These are phyloP conservation scores for Decapterus maruadsi DNA, from an alignment of 2,797 vertebrate genomes.

Conservation along the genomic window DNA sequence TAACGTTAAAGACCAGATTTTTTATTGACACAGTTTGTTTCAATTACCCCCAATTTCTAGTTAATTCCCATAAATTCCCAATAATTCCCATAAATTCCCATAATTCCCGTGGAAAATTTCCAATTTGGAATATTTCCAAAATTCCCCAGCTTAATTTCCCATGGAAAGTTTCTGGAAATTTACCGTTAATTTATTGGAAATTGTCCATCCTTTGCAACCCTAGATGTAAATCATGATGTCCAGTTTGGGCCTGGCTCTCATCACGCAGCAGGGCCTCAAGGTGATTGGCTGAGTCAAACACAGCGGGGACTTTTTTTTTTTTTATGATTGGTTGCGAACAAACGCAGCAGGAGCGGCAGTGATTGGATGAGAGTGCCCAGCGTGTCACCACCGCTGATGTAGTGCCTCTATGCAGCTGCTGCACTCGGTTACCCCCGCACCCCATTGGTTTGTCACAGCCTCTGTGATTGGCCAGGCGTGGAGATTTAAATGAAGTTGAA, in stretches of 20 bases:
- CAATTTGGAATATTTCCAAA: no score
- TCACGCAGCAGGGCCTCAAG: constrained; percentile 49
- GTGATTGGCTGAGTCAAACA: constrained; percentile 68
- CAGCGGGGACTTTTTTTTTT: constrained; percentile 58
- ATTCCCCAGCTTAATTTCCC: no score
- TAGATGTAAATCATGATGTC: constrained; percentile 45
- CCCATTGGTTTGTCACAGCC: constrained; percentile 55
- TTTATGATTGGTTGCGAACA: constrained; percentile 66
- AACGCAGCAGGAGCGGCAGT: constrained; percentile 62
- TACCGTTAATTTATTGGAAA: no score
- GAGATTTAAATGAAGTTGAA: constrained; percentile 64
- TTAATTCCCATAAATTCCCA: no score
- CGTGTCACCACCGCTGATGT: constrained; percentile 54
- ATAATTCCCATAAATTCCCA: no score
- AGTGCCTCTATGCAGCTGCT: constrained; percentile 59
- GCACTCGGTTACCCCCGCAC: constrained; percentile 59
- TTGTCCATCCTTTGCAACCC: no score
- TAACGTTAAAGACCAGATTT: no score
- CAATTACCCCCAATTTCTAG: no score
- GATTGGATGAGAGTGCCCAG: constrained; percentile 72
- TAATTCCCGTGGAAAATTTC: no score
- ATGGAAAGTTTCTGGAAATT: no score
- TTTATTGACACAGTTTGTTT: no score
- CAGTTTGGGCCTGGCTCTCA: constrained; percentile 10
- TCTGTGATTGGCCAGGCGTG: constrained; percentile 58